phyloP scores from a whole-genome alignment of 1,140 invertebrate genomes.

The Homalodisca vitripennis region DNA sequence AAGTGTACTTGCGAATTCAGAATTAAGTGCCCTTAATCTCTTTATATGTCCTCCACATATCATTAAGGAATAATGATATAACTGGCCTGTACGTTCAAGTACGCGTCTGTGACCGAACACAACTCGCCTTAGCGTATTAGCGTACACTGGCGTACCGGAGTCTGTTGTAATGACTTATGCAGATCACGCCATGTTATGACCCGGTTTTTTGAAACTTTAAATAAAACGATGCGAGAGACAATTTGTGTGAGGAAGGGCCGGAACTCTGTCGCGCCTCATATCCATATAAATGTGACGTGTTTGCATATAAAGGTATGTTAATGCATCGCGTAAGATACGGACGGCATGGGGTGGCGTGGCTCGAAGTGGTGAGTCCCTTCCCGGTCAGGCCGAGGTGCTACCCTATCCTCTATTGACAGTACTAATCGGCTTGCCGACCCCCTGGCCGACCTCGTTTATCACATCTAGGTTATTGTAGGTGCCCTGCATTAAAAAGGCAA shows the following conservation, averaged over 20 bases:
- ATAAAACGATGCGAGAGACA: not conserved
- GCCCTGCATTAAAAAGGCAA: not conserved
- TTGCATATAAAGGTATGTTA: slow-evolving; percentile 19
- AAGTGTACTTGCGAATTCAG: too few relatives aligned
- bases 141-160: not conserved
- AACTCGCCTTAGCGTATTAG: too few relatives aligned
- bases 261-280: not conserved
- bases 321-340: not conserved
- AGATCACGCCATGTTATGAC: not conserved
- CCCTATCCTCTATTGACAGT: not conserved
- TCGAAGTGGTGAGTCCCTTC: too few relatives aligned
- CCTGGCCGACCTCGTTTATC: not conserved
- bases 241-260: slow-evolving; percentile 3
- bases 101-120: too few relatives aligned
- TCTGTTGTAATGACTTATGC: slow-evolving; percentile 1
- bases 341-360: not conserved
- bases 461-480: not conserved
- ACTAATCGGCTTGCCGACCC: not conserved
- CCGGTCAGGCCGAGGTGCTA: not conserved
- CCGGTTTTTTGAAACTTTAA: slow-evolving; percentile 11
- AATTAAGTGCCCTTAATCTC: too few relatives aligned
- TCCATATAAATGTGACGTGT: slow-evolving; percentile 13
- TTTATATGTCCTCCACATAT: too few relatives aligned
- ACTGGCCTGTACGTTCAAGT: too few relatives aligned
- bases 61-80: too few relatives aligned